These are phyloP conservation scores for Tringa solitaria DNA, from an alignment of 2,113 vertebrate species.

Conservation along the genomic window DNA sequence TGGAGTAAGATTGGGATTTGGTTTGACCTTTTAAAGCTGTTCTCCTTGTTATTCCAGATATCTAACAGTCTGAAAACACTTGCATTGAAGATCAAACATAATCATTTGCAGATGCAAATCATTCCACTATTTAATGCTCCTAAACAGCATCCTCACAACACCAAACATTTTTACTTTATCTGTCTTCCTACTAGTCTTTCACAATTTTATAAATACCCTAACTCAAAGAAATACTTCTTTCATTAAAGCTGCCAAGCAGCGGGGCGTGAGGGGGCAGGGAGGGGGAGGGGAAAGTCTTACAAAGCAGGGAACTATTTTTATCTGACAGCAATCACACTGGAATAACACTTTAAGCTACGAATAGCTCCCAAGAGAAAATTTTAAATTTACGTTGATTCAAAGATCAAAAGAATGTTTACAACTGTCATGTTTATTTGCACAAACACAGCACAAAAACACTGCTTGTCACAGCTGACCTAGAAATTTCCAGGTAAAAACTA, in stretches of 20 bases:
- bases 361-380: slow-evolving; percentile 1
- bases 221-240: neutral
- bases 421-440: neutral
- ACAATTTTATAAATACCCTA: neutral
- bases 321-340: neutral
- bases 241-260: neutral
- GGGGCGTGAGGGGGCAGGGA: neutral
- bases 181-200: neutral
- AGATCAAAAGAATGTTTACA: slow-evolving; percentile 28
- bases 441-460: neutral
- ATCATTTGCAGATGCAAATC: neutral
- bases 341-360: neutral
- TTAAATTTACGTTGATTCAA: neutral
- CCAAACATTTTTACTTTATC: neutral
- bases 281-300: neutral
- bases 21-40: neutral
- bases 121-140: neutral
- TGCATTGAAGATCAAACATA: neutral
- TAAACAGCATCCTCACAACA: neutral
- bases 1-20: accelerated
- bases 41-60: neutral
- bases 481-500: neutral
- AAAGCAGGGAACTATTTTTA: neutral
- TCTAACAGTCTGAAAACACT: neutral
- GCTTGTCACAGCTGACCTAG: neutral